Evolutionary conservation across 1,140 invertebrate species (phyloP), one percentile per base, ranked within the genome.

Genomic region (Acromyrmex charruanus): DNA sequence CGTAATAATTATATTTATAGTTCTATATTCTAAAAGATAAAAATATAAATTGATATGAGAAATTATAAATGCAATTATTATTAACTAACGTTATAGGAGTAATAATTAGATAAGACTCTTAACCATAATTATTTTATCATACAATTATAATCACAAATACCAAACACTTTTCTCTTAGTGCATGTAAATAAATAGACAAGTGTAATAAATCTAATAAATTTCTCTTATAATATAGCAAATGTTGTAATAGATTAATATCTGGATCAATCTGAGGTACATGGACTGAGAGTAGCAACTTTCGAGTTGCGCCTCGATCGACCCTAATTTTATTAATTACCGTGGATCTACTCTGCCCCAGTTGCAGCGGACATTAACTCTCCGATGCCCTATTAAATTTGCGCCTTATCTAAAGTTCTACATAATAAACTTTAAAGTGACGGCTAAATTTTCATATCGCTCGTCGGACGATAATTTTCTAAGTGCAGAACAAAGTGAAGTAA

Each of bases 301-400:
- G 71, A 84, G 55, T 84, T 84, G 80, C 55, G 55, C 80, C 55
- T 75, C 69, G 80, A 82, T 82, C 68, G 80, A 84, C 69, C 80
- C 69, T 84, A 84, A 84, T 84, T 84, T 84, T 84, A 84, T 84
- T 84, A 84, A 84, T 84, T 84, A 84, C 44, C 69, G 69, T 51
- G 80, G 80, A 84, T 84, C 80, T 75, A 84, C 39, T n/a, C 69
- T 51, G 80, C 25, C 58, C 55, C 55, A 84, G 69, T 75, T 84
- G 55, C 80, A 61, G 28, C 69, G 55, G 80, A 74, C 80, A 84
- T 75, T 84, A 84, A 84, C 69, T 69, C 53, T 82, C 80, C 39
- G 80, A 84, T 84, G 69, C 66, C 39, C 80, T 63, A 75, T 84
- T 84, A 71, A 84, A 84, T 84, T 84, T 84, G 55, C 69, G 25